phyloP scores from a whole-genome alignment of 1,140 invertebrate species.

The Lepidurus packardi region DNA sequence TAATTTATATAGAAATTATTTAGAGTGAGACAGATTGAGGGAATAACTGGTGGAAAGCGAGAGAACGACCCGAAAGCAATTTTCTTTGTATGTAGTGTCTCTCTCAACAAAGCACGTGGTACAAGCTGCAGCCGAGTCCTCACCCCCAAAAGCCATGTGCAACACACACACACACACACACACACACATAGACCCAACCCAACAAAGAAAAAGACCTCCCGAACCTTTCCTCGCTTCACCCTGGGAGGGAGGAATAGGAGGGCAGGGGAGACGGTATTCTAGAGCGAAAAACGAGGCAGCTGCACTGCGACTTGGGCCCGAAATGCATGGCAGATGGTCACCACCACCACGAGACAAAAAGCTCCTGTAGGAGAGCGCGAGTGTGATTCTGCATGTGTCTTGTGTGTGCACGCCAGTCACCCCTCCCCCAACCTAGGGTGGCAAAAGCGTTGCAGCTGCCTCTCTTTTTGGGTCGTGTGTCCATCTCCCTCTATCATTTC shows the following conservation, averaged over 20 bases:
- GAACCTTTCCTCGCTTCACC: neutral
- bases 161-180: neutral
- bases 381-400: neutral
- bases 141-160: neutral
- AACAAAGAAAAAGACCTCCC: neutral
- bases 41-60: too few relatives aligned
- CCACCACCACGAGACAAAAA: constrained; percentile 17
- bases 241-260: neutral
- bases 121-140: neutral
- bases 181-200: neutral
- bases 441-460: constrained; percentile 3
- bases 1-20: too few relatives aligned
- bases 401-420: too few relatives aligned
- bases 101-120: constrained; percentile 14
- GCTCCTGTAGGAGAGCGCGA: neutral
- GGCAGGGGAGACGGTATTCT: neutral
- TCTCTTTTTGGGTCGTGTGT: neutral
- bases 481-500: neutral
- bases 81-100: neutral
- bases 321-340: constrained; percentile 17
- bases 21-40: too few relatives aligned
- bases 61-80: too few relatives aligned
- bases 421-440: neutral
- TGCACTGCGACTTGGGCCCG: neutral
- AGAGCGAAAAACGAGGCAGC: neutral